These are phyloP conservation scores for Casuarius casuarius DNA, from an alignment of 2,113 vertebrate species.

Conservation along the genomic window DNA sequence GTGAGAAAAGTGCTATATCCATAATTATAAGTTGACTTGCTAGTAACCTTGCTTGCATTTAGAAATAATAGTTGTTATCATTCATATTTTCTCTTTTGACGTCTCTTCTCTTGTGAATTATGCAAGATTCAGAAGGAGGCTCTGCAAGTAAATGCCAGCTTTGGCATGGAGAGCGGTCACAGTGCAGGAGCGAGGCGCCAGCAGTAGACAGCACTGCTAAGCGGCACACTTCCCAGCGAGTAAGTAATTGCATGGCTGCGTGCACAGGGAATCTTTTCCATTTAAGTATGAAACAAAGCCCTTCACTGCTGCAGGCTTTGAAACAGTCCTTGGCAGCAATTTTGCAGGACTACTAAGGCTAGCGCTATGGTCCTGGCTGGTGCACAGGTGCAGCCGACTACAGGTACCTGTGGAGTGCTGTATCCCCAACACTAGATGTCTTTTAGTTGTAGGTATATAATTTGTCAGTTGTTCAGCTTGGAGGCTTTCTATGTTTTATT, in stretches of 20 bases:
- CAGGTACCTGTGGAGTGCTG: not conserved
- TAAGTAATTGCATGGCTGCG: too few species aligned
- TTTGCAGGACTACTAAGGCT: not conserved
- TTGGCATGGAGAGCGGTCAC: not conserved
- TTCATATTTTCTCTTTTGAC: not conserved
- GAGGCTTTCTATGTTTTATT: too few species aligned
- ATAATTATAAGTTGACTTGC: too few species aligned
- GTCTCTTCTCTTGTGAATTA: not conserved
- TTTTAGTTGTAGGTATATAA: not conserved
- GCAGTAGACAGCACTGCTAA: not conserved
- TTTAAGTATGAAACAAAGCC: not conserved
- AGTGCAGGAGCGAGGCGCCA: not conserved
- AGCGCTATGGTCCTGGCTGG: not conserved
- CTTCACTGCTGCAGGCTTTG: too few species aligned
- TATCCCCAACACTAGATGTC: not conserved
- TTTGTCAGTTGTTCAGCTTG: not conserved
- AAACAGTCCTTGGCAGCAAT: not conserved
- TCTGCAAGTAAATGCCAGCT: not conserved
- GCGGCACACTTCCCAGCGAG: not conserved
- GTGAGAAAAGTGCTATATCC: not conserved
- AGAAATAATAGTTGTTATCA: too few species aligned
- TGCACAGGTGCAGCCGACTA: not conserved
- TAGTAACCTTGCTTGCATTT: not conserved
- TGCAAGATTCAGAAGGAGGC: not conserved
- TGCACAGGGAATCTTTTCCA: not conserved